phyloP scores from a whole-genome alignment of 2,113 vertebrate genomes.

The Thymallus thymallus region DNA sequence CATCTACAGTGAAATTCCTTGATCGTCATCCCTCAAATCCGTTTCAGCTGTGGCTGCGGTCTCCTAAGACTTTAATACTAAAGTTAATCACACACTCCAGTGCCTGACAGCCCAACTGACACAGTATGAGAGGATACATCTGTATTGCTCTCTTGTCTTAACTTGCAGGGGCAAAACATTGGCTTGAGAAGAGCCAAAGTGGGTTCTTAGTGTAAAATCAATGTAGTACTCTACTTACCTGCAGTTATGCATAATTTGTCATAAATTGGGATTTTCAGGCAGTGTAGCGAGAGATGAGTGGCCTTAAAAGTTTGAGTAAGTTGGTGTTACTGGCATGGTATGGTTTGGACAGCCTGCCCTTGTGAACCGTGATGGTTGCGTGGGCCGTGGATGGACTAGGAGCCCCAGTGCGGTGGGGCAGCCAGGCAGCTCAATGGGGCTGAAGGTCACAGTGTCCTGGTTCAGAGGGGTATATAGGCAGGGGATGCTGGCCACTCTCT shows the following conservation, averaged over 20 bases:
- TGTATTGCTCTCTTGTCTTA: too few species aligned
- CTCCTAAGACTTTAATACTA: constrained; percentile 21
- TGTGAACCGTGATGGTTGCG: constrained; percentile 7
- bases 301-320: neutral
- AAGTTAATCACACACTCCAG: constrained; percentile 18
- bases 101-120: neutral
- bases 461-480: constrained; percentile 66
- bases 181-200: too few species aligned
- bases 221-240: too few species aligned
- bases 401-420: constrained; percentile 35
- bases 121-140: too few species aligned
- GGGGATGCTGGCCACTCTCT: constrained; percentile 9
- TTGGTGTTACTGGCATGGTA: neutral
- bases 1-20: constrained; percentile 10
- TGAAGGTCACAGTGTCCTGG: constrained; percentile 68
- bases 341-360: neutral
- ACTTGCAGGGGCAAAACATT: too few species aligned
- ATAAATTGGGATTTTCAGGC: too few species aligned
- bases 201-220: too few species aligned
- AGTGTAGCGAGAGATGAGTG: neutral
- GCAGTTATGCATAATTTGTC: too few species aligned
- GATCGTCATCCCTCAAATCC: constrained; percentile 15
- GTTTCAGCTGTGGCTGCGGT: constrained; percentile 20
- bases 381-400: constrained; percentile 14
- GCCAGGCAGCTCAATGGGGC: constrained; percentile 53